Percentiles rank a stretch among this genome's conserved stretches.
These are phyloP conservation scores for Tetranychus cinnabarinus DNA, from an alignment of 1,140 invertebrate species.

Conservation along the genomic window DNA sequence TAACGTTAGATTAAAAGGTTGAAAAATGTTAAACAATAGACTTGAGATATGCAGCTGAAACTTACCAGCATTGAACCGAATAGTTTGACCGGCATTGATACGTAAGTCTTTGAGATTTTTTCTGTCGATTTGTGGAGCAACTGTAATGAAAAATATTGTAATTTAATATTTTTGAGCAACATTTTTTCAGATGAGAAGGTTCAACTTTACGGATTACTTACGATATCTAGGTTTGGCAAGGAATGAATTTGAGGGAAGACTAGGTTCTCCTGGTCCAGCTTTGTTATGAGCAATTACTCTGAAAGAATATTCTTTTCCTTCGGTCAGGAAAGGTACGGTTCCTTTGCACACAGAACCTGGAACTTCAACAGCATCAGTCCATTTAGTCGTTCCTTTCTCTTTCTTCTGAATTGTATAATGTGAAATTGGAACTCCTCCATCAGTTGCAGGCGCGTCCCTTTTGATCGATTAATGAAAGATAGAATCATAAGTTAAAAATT, in stretches of 20 bases:
- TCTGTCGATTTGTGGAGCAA: constrained; percentile 86
- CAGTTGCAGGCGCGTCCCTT: constrained; percentile 43
- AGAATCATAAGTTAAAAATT: no score
- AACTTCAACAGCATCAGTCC: constrained; percentile 71
- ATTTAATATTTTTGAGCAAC: constrained; percentile 73
- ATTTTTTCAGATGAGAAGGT: constrained; percentile 54
- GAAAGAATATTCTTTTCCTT: constrained; percentile 74
- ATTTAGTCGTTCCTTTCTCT: constrained; percentile 59
- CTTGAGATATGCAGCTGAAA: constrained; percentile 20
- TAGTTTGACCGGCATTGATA: constrained; percentile 60
- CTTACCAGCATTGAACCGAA: constrained; percentile 79
- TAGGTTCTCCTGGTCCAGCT: constrained; percentile 79
- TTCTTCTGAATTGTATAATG: constrained; percentile 82
- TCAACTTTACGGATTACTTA: constrained; percentile 36
- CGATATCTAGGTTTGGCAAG: constrained; percentile 79
- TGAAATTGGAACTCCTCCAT: constrained; percentile 64
- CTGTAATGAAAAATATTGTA: constrained; percentile 67
- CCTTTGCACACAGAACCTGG: constrained; percentile 53
- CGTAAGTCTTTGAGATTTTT: constrained; percentile 61
- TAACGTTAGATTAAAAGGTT: no score
- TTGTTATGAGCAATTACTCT: constrained; percentile 91
- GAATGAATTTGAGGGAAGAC: constrained; percentile 77
- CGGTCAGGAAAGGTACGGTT: constrained; percentile 62
- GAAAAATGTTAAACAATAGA: no score
- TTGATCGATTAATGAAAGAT: constrained; percentile 85